phyloP scores from a whole-genome alignment of 2,888 invertebrate species.

The Himalopsyche kuldschensis region DNA sequence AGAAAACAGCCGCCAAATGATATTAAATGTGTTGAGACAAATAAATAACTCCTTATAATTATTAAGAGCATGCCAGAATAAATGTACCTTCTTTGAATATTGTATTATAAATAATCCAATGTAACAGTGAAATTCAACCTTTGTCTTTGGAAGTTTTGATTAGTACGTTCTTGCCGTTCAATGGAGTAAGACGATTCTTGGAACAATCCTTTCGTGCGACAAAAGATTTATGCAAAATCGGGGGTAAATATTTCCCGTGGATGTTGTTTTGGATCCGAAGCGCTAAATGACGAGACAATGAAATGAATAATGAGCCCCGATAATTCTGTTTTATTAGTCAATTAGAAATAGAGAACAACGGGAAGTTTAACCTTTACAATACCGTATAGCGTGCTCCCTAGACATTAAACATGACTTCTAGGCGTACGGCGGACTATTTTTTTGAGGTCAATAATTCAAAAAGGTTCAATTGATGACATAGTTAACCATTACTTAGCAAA shows the following conservation, averaged over 20 bases:
- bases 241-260: not conserved
- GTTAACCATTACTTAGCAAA: not conserved
- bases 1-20: no score
- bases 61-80: not conserved
- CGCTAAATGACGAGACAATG: slow-evolving; percentile 12
- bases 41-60: no score
- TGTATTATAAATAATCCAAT: not conserved
- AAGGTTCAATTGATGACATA: not conserved
- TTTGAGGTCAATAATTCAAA: not conserved
- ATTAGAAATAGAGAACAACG: not conserved
- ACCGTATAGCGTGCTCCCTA: not conserved
- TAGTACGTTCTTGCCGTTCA: not conserved
- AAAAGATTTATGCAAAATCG: not conserved
- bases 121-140: not conserved
- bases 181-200: not conserved
- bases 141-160: not conserved
- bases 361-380: not conserved
- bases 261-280: not conserved
- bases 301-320: slow-evolving; percentile 20
- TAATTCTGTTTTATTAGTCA: slow-evolving; percentile 10
- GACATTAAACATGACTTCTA: not conserved
- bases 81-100: not conserved
- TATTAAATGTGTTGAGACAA: no score
- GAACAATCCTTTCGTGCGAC: slow-evolving; percentile 6
- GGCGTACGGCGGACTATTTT: not conserved